Conservation (phyloP, 2,888 invertebrate genomes). For the Chrysotoxum bicinctum region DNA sequence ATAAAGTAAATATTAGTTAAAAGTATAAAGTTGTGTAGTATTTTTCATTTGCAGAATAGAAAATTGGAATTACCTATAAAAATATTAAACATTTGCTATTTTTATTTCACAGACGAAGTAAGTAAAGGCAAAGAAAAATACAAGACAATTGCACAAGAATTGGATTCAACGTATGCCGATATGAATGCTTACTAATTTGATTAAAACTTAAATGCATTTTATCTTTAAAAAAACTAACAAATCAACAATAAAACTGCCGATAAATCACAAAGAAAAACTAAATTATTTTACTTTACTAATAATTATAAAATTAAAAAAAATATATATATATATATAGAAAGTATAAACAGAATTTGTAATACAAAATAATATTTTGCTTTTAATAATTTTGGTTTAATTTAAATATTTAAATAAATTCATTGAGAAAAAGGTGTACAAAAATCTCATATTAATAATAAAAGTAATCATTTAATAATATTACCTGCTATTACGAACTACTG, state of each 20-base stretch:
- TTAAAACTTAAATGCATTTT: constrained; percentile 28
- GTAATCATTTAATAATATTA: not conserved
- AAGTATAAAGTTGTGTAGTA: constrained; percentile 23
- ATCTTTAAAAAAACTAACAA: constrained; percentile 45
- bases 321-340: constrained; percentile 50
- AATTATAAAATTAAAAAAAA: constrained; percentile 21
- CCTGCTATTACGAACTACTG: not conserved
- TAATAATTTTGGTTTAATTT: constrained; percentile 14
- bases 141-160: constrained; percentile 98
- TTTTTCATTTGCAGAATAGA: constrained; percentile 18
- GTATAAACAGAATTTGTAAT: constrained; percentile 62
- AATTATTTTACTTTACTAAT: constrained; percentile 36
- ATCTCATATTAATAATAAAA: not conserved
- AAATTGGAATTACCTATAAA: not conserved
- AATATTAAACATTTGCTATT: constrained; percentile 27
- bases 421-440: constrained; percentile 24
- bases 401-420: not conserved
- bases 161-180: constrained; percentile 98
- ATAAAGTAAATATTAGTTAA: constrained; percentile 64
- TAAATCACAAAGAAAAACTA: constrained; percentile 32
- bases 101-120: constrained; percentile 89
- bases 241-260: constrained; percentile 63
- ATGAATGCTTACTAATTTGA: constrained; percentile 85
- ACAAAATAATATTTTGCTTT: constrained; percentile 45
- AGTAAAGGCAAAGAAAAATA: constrained; percentile 97